A percentile compares a stretch with the other conserved stretches of the same genome.
These are phyloP conservation scores for Paramuricea clavata DNA, from an alignment of 92 coral and sea anemone species.

Conservation along the genomic window DNA sequence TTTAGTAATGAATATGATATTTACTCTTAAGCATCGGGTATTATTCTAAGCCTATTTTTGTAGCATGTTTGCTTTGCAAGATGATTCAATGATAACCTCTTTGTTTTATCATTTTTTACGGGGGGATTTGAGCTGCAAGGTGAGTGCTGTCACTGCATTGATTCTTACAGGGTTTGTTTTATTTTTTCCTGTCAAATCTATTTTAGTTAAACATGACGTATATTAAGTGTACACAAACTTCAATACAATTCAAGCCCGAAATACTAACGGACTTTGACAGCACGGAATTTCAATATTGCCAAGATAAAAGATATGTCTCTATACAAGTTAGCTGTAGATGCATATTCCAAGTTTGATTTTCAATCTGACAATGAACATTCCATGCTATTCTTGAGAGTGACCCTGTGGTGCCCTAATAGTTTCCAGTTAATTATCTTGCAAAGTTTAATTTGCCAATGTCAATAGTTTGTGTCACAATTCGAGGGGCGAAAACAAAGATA, in stretches of 20 bases:
- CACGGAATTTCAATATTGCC: not conserved
- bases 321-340: not conserved
- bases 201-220: not conserved
- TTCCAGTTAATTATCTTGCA: slow-evolving; percentile 7
- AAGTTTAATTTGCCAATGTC: slow-evolving; percentile 18
- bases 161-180: not conserved
- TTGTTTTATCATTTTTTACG: slow-evolving; percentile 5
- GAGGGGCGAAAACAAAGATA: not conserved
- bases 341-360: not conserved
- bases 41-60: slow-evolving; percentile 8
- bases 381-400: not conserved
- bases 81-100: slow-evolving; percentile 13
- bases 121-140: slow-evolving; percentile 7
- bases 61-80: slow-evolving; percentile 1
- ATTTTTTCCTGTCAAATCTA: not conserved
- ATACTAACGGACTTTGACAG: not conserved
- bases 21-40: not conserved
- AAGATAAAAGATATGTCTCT: not conserved
- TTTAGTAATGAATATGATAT: not conserved
- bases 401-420: not conserved
- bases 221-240: not conserved
- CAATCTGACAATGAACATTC: not conserved
- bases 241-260: not conserved
- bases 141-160: not conserved
- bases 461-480: slow-evolving; percentile 9